A percentile compares a stretch with the other conserved stretches of the same genome.
Evolutionary conservation across 2,888 invertebrate species (phyloP).

Genomic region (Cenopis cana): DNA sequence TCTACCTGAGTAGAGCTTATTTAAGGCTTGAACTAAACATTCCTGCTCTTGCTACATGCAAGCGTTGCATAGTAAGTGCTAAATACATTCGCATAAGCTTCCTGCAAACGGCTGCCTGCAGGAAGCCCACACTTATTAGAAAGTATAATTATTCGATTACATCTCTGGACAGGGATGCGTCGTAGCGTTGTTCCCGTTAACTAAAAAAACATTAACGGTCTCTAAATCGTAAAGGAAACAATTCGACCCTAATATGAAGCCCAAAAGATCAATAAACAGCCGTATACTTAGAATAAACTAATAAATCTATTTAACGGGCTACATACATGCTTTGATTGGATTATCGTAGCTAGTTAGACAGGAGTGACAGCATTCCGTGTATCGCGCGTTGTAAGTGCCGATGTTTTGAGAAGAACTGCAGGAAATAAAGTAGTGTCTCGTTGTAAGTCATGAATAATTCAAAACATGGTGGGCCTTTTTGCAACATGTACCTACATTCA

Average conservation of each 20-base stretch:
- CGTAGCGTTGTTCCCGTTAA: not conserved
- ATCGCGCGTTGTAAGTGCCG: slow-evolving; percentile 35
- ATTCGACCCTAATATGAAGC: not conserved
- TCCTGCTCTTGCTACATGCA: slow-evolving; percentile 33
- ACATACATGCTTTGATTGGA: slow-evolving; percentile 21
- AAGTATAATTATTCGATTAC: slow-evolving; percentile 53
- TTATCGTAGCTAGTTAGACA: slow-evolving; percentile 53
- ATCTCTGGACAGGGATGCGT: slow-evolving; percentile 15
- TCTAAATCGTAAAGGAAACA: not conserved
- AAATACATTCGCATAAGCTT: slow-evolving; percentile 59
- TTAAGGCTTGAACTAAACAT: slow-evolving; percentile 29
- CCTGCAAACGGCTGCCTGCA: slow-evolving; percentile 57
- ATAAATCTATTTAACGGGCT: not conserved
- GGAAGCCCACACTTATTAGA: slow-evolving; percentile 68
- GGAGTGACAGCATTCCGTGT: slow-evolving; percentile 56
- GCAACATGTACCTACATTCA: not conserved
- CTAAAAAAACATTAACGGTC: not conserved
- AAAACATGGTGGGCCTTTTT: slow-evolving; percentile 11
- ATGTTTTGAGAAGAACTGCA: slow-evolving; percentile 49
- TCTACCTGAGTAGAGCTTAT: not conserved
- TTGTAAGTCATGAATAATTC: slow-evolving; percentile 25
- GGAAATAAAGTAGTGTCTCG: slow-evolving; percentile 50
- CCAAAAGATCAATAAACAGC: not conserved
- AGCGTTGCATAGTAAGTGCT: slow-evolving; percentile 50
- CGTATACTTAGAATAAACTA: not conserved